These are phyloP conservation scores for Pantherophis alleghaniensis DNA, from an alignment of 2,797 vertebrate genomes.

Conservation along the genomic window DNA sequence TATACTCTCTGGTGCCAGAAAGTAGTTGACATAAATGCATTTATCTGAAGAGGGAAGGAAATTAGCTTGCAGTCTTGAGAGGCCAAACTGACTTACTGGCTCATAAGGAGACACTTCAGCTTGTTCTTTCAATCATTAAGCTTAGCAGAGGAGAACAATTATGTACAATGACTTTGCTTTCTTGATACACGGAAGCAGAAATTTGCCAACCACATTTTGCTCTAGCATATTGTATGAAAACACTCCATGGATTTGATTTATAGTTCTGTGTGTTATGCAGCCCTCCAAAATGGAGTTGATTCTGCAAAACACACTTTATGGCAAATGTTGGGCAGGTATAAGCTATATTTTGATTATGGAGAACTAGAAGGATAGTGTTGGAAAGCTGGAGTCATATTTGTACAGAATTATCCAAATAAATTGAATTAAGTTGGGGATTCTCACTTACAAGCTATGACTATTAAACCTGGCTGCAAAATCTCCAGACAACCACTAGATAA, in stretches of 20 bases:
- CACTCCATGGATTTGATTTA: background rate
- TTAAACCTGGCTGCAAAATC: background rate
- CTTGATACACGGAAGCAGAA: background rate
- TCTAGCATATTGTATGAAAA: background rate
- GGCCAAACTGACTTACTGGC: background rate
- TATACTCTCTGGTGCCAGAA: background rate
- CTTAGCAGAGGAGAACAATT: background rate
- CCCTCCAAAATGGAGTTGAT: background rate
- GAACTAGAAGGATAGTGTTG: background rate
- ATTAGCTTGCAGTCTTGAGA: background rate
- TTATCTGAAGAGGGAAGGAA: background rate
- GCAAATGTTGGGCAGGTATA: background rate
- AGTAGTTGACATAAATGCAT: background rate
- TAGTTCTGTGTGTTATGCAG: background rate
- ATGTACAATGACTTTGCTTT: background rate
- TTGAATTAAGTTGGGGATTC: background rate
- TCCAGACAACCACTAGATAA: background rate
- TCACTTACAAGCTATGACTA: background rate
- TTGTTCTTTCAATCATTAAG: background rate
- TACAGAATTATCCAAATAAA: background rate
- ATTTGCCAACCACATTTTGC: background rate
- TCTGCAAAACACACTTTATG: background rate
- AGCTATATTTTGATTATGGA: background rate
- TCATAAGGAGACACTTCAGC: background rate
- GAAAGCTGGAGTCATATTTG: background rate